Evolutionary conservation across 2,797 vertebrate species (phyloP).

Genomic region (Enteromius paludinosus): DNA sequence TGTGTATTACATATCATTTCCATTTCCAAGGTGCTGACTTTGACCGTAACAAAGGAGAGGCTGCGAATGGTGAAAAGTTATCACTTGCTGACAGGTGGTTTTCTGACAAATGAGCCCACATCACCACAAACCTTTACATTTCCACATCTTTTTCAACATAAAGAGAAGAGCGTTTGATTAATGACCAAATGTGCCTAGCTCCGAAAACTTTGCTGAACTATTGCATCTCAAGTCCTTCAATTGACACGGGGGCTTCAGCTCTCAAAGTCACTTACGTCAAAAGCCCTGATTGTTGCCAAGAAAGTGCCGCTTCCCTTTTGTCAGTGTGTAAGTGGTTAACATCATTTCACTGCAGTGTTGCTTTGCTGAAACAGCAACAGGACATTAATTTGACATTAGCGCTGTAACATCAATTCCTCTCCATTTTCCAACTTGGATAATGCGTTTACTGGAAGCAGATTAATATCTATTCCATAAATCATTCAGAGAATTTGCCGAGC

Average conservation of each 20-base stretch:
- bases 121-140: constrained; percentile 30
- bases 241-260: constrained; percentile 50
- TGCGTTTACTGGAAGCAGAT: constrained; percentile 96
- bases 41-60: constrained; percentile 27
- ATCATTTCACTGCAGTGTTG: constrained; percentile 75
- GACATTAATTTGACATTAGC: constrained; percentile 88
- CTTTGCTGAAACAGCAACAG: constrained; percentile 85
- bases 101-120: constrained; percentile 39
- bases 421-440: constrained; percentile 86
- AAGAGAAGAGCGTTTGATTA: constrained; percentile 52
- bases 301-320: constrained; percentile 52
- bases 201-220: constrained; percentile 32
- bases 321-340: constrained; percentile 73
- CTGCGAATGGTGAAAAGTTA: constrained; percentile 31
- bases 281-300: constrained; percentile 35
- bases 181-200: constrained; percentile 4
- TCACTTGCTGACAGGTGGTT: constrained; percentile 50
- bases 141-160: constrained; percentile 25
- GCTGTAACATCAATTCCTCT: constrained; percentile 87
- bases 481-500: constrained; percentile 90
- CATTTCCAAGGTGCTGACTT: constrained; percentile 42
- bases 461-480: constrained; percentile 98
- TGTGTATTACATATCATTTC: constrained; percentile 7
- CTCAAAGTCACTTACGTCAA: constrained; percentile 53
- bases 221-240: constrained; percentile 37